Evolutionary conservation across 2,113 vertebrate genomes (phyloP).

Genomic region (Rhineura floridana): DNA sequence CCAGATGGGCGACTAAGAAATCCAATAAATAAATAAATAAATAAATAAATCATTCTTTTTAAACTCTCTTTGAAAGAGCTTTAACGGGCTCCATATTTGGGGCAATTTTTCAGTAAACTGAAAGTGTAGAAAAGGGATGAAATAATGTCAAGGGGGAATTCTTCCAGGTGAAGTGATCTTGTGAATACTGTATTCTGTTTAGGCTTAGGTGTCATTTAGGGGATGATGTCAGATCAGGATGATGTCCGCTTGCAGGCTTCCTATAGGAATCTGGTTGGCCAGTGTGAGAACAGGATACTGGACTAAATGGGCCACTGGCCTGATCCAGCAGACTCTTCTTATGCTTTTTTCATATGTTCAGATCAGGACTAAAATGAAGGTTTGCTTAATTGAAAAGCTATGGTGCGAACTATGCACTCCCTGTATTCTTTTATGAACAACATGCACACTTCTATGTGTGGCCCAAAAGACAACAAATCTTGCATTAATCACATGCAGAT

Average conservation of each 20-base stretch:
- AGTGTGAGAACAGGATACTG: no score
- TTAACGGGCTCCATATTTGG: neutral
- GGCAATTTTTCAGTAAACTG: neutral
- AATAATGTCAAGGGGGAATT: neutral
- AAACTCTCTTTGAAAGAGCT: neutral
- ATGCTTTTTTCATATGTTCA: neutral
- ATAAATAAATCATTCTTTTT: no score
- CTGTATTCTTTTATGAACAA: neutral
- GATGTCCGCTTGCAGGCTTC: neutral
- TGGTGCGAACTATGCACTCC: neutral
- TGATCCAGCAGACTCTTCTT: no score
- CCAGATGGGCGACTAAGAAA: no score
- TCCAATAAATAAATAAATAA: no score
- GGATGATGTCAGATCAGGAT: no score
- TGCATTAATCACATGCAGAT: slow-evolving; percentile 13
- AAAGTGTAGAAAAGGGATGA: neutral
- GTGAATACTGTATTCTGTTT: neutral
- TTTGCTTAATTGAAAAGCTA: neutral
- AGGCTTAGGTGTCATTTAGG: no score
- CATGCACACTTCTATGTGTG: no score
- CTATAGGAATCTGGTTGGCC: no score
- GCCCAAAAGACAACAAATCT: neutral
- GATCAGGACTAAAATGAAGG: neutral
- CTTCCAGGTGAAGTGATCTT: neutral
- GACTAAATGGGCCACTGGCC: no score